phyloP scores from a whole-genome alignment of 2,888 invertebrate species.

The Drosophila kuntzei region DNA sequence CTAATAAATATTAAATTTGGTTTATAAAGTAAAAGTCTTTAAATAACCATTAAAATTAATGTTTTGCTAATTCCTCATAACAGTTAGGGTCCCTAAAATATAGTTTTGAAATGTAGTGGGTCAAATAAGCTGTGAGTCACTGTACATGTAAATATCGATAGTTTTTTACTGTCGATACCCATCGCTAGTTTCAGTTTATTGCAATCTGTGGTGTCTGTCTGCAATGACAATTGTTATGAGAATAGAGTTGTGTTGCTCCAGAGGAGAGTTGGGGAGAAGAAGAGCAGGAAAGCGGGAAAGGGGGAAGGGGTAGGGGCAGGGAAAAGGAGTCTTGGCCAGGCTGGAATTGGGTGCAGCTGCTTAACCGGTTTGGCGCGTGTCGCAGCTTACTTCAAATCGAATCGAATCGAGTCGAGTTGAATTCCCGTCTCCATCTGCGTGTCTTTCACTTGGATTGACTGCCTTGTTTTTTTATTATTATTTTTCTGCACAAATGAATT shows the following conservation, averaged over 20 bases:
- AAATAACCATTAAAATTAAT: too few species aligned
- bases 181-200: neutral
- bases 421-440: neutral
- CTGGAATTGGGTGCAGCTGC: slow-evolving; percentile 76
- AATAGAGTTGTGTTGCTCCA: slow-evolving; percentile 8
- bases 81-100: too few species aligned
- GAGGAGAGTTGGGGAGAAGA: slow-evolving; percentile 5
- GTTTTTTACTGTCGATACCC: neutral
- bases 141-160: too few species aligned
- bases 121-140: too few species aligned
- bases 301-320: neutral
- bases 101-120: too few species aligned
- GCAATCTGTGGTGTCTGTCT: slow-evolving; percentile 22
- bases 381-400: slow-evolving; percentile 28
- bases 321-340: slow-evolving; percentile 1
- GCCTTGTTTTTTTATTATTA: slow-evolving; percentile 22
- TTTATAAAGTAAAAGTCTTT: too few species aligned
- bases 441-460: slow-evolving; percentile 22
- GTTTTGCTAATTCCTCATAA: too few species aligned
- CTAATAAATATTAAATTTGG: too few species aligned
- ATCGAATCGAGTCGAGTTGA: neutral
- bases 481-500: slow-evolving; percentile 69
- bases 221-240: slow-evolving; percentile 62
- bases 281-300: neutral
- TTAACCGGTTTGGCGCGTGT: slow-evolving; percentile 75